A percentile compares a stretch with the other conserved stretches of the same genome.
Conservation (phyloP, 2,888 invertebrate species). For the Drosophila rellima region DNA sequence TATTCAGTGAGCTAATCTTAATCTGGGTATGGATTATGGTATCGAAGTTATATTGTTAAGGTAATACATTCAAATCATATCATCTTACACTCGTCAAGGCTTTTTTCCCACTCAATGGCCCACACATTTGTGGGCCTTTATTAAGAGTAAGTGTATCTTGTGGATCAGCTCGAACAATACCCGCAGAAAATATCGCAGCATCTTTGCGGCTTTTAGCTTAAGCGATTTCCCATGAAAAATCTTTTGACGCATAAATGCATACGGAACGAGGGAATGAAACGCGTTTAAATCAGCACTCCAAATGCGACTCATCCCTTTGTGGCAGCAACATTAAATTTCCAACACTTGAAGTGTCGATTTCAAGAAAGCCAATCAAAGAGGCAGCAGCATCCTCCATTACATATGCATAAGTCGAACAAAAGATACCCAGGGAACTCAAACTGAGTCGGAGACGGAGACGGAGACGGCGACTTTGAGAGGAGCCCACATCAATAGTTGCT, state of each 20-base stretch:
- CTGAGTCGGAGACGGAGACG: neutral
- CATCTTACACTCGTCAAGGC: slow-evolving; percentile 41
- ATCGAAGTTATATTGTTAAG: slow-evolving; percentile 19
- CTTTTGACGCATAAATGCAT: slow-evolving; percentile 59
- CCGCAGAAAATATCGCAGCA: slow-evolving; percentile 43
- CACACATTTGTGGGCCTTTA: slow-evolving; percentile 23
- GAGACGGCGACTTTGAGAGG: slow-evolving; percentile 14
- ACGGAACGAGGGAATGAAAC: slow-evolving; percentile 28
- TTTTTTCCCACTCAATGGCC: slow-evolving; percentile 36
- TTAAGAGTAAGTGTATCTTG: slow-evolving; percentile 9
- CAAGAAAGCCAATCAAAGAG: slow-evolving; percentile 64
- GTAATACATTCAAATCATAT: slow-evolving; percentile 31
- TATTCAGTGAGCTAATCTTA: slow-evolving; percentile 52
- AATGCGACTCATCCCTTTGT: slow-evolving; percentile 15
- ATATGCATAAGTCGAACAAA: slow-evolving; percentile 56
- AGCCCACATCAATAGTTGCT: slow-evolving; percentile 55
- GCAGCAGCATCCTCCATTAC: slow-evolving; percentile 40
- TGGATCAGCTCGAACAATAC: slow-evolving; percentile 21
- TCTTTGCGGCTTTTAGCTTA: slow-evolving; percentile 44
- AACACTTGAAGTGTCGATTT: slow-evolving; percentile 67
- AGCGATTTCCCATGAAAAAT: slow-evolving; percentile 64
- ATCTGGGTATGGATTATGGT: slow-evolving; percentile 34
- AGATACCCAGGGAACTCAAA: slow-evolving; percentile 23
- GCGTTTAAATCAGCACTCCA: slow-evolving; percentile 49
- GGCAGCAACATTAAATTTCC: slow-evolving; percentile 54